Percentiles rank a stretch among this genome's conserved stretches.
Evolutionary conservation across 2,888 invertebrate genomes (phyloP).

Genomic region (Papilio elwesi): DNA sequence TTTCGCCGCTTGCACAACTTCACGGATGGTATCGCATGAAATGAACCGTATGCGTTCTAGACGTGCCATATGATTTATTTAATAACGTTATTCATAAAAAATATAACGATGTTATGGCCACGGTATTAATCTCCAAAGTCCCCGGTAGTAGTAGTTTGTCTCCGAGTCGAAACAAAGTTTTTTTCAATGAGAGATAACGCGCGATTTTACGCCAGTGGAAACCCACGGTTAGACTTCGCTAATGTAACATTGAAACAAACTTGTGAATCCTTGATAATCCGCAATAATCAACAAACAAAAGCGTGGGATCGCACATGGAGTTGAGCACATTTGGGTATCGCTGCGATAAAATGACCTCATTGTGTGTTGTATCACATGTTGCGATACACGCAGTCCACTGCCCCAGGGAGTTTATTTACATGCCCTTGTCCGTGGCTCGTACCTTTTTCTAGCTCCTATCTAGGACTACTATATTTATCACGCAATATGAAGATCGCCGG

Average conservation of each 20-base stretch:
- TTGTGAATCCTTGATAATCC: slow-evolving; percentile 14
- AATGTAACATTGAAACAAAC: background rate
- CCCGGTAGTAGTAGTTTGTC: background rate
- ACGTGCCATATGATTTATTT: slow-evolving; percentile 1
- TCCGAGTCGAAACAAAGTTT: background rate
- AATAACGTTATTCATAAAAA: background rate
- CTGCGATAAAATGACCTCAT: slow-evolving; percentile 29
- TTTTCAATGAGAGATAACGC: background rate
- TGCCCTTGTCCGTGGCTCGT: background rate
- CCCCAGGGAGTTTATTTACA: slow-evolving; percentile 2
- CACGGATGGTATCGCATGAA: slow-evolving; percentile 6
- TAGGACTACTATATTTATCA: background rate
- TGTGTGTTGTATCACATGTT: slow-evolving; percentile 29
- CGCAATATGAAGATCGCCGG: background rate
- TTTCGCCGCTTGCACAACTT: slow-evolving; percentile 14
- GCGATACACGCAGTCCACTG: background rate
- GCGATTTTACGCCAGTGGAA: background rate
- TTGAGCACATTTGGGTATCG: slow-evolving; percentile 7
- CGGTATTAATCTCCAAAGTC: background rate
- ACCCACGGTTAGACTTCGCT: background rate
- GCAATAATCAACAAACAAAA: slow-evolving; percentile 15
- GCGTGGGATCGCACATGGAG: slow-evolving; percentile 26
- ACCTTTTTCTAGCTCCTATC: background rate
- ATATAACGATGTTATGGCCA: background rate
- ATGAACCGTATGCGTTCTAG: slow-evolving; percentile 2